phyloP scores from a whole-genome alignment of 2,113 vertebrate genomes.

The Labrus mixtus region DNA sequence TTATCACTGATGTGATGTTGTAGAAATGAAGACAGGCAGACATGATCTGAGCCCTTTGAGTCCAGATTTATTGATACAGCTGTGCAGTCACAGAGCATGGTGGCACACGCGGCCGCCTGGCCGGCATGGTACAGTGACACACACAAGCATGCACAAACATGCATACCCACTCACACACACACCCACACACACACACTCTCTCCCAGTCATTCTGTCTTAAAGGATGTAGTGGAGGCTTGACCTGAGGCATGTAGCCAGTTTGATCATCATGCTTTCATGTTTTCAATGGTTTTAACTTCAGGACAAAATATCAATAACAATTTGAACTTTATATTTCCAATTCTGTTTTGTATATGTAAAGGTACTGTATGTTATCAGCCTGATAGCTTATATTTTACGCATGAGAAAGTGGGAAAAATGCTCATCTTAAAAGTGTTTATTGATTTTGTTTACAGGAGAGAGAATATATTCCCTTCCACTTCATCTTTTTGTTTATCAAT shows the following conservation, averaged over 20 bases:
- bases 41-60: slow-evolving; percentile 87
- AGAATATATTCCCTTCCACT: slow-evolving; percentile 9
- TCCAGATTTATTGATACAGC: slow-evolving; percentile 86
- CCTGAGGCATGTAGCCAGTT: background rate
- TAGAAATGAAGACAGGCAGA: slow-evolving; percentile 75
- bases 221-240: slow-evolving; percentile 26
- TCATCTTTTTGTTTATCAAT: slow-evolving; percentile 8
- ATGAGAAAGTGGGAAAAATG: background rate
- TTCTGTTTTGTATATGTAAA: background rate
- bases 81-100: slow-evolving; percentile 84
- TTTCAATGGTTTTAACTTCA: background rate
- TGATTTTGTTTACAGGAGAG: background rate
- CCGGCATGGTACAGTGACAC: slow-evolving; percentile 70
- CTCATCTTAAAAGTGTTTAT: background rate
- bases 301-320: background rate
- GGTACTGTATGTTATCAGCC: background rate
- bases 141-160: slow-evolving; percentile 41
- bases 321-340: background rate
- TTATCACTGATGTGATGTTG: background rate
- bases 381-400: slow-evolving; percentile 14
- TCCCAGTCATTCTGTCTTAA: slow-evolving; percentile 8
- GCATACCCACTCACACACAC: slow-evolving; percentile 30
- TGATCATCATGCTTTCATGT: background rate
- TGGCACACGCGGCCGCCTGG: slow-evolving; percentile 74
- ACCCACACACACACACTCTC: slow-evolving; percentile 9